Percentiles rank a stretch among this genome's conserved stretches.
phyloP scores from a whole-genome alignment of 2,888 invertebrate genomes.

The Drosophila emarginata region DNA sequence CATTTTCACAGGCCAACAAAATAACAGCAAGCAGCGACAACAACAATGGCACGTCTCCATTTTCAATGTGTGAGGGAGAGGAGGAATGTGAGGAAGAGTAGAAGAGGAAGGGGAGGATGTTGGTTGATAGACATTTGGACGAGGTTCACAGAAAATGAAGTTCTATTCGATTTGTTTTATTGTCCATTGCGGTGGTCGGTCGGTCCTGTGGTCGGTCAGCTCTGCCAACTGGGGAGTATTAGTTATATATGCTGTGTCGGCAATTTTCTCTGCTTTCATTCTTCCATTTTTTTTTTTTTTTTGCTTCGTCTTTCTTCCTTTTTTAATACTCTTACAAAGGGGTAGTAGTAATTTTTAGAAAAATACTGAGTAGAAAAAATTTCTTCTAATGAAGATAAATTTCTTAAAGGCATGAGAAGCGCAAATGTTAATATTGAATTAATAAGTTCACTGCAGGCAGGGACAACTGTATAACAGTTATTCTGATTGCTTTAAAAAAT shows the following conservation, averaged over 20 bases:
- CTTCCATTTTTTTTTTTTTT: neutral
- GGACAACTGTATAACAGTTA: too few species aligned
- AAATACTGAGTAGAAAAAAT: too few species aligned
- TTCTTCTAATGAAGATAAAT: too few species aligned
- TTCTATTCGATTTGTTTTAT: slow-evolving; percentile 72
- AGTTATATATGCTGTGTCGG: slow-evolving; percentile 63
- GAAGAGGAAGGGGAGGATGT: neutral
- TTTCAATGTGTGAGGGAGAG: slow-evolving; percentile 4
- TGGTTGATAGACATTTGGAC: neutral
- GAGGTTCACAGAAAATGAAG: slow-evolving; percentile 47
- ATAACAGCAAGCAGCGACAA: slow-evolving; percentile 15
- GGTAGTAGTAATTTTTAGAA: neutral
- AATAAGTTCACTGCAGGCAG: too few species aligned
- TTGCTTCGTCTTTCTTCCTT: neutral
- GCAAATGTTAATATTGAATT: too few species aligned
- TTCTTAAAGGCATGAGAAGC: too few species aligned
- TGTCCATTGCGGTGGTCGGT: slow-evolving; percentile 48
- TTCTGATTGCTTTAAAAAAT: too few species aligned
- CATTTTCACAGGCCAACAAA: slow-evolving; percentile 32
- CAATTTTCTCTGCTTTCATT: slow-evolving; percentile 31
- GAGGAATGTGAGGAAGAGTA: slow-evolving; percentile 11
- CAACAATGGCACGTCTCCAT: slow-evolving; percentile 32
- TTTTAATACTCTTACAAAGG: neutral
- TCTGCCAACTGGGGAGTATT: slow-evolving; percentile 59
- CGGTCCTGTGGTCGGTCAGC: slow-evolving; percentile 44